Percentiles rank a stretch among this genome's conserved stretches.
These are phyloP conservation scores for Drosophila macrospina DNA, from an alignment of 2,888 invertebrate genomes.

Conservation along the genomic window DNA sequence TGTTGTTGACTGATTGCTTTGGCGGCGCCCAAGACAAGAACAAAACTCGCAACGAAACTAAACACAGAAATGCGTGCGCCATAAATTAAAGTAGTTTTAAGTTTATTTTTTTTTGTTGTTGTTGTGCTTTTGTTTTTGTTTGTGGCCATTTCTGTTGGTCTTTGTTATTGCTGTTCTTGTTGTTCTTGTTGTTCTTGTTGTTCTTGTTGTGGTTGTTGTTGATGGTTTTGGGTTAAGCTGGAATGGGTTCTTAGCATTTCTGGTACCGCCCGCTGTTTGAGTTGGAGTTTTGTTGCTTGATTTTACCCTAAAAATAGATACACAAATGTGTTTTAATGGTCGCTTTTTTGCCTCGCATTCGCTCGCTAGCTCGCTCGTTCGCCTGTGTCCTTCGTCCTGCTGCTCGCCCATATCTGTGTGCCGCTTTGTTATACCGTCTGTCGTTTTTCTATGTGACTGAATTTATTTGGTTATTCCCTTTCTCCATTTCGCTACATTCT, in stretches of 20 bases:
- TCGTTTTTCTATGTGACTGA: conserved; percentile 79
- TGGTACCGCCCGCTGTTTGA: conserved; percentile 50
- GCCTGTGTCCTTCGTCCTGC: conserved; percentile 33
- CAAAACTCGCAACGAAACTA: conserved; percentile 40
- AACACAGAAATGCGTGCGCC: conserved; percentile 78
- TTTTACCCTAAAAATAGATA: conserved; percentile 76
- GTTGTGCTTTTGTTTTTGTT: conserved; percentile 20
- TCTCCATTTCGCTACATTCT: conserved; percentile 2
- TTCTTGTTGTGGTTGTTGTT: conserved; percentile 32
- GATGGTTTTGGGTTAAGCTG: conserved; percentile 59
- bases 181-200: conserved; percentile 25
- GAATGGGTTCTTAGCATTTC: conserved; percentile 51
- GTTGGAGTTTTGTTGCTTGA: conserved; percentile 53
- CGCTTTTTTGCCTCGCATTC: conserved; percentile 69
- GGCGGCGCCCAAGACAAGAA: conserved; percentile 56
- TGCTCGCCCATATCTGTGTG: conserved; percentile 69
- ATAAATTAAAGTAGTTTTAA: conserved; percentile 81
- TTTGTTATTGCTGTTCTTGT: conserved; percentile 24
- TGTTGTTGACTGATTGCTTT: conserved; percentile 77
- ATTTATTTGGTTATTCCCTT: conserved; percentile 68
- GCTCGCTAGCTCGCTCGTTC: conserved; percentile 35
- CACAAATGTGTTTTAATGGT: conserved; percentile 82
- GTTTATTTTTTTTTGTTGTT: conserved; percentile 46
- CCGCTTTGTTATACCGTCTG: conserved; percentile 79
- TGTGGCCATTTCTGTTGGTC: conserved; percentile 36